A percentile compares a stretch with the other conserved stretches of the same genome.
Conservation (phyloP, 2,888 invertebrate genomes). For the Diadegma fenestrale region DNA sequence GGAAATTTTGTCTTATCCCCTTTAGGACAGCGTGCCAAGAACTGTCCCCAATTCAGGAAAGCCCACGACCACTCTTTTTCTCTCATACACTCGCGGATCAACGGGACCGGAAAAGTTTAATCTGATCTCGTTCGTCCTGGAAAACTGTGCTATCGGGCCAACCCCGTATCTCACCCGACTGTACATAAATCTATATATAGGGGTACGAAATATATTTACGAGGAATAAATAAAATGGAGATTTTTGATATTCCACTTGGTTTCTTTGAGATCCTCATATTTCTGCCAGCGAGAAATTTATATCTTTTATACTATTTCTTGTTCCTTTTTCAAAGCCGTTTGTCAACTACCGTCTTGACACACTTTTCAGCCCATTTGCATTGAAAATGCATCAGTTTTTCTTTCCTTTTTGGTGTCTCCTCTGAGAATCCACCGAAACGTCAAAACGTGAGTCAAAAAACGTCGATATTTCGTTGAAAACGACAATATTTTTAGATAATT, state of each 20-base stretch:
- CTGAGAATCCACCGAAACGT: no score
- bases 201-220: no score
- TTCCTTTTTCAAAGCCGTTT: not conserved
- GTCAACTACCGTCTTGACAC: not conserved
- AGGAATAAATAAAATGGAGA: constrained; percentile 13
- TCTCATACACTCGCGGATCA: constrained; percentile 32
- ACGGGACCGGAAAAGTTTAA: constrained; percentile 64
- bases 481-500: no score
- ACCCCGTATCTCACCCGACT: not conserved
- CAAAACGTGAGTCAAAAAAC: no score
- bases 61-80: constrained; percentile 30
- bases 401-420: no score
- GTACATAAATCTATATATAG: not conserved
- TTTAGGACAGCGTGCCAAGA: constrained; percentile 60
- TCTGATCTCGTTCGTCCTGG: constrained; percentile 50
- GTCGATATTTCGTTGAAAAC: no score
- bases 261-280: not conserved
- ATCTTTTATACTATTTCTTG: not conserved
- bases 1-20: constrained; percentile 41
- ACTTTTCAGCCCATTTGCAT: constrained; percentile 7
- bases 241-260: not conserved
- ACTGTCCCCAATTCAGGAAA: constrained; percentile 40
- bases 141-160: constrained; percentile 64
- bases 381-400: not conserved
- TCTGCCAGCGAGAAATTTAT: not conserved